These are phyloP conservation scores for Neomonachus schauinslandi DNA, from an alignment of 2,113 vertebrate species.

Conservation along the genomic window DNA sequence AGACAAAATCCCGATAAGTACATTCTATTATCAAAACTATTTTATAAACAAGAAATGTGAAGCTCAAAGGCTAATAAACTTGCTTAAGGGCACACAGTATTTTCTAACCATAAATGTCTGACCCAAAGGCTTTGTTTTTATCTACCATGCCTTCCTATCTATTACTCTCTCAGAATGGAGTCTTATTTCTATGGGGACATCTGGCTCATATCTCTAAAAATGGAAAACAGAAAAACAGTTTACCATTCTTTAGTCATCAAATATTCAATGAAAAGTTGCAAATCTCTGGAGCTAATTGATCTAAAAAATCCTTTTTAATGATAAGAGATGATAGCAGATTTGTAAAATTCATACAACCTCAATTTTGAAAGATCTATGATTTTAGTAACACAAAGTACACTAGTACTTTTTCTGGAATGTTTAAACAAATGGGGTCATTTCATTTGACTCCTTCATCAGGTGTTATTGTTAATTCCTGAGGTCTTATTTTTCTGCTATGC, in stretches of 20 bases:
- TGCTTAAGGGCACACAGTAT: neutral
- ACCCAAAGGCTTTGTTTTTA: neutral
- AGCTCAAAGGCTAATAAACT: neutral
- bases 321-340: neutral
- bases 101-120: neutral
- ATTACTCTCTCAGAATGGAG: neutral
- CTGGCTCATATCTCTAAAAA: neutral
- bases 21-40: neutral
- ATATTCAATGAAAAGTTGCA: neutral
- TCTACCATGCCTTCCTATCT: neutral
- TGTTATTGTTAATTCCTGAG: neutral
- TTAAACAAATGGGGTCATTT: neutral
- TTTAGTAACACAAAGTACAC: neutral
- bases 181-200: neutral
- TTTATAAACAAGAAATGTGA: neutral
- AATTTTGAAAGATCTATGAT: neutral
- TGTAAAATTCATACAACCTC: neutral
- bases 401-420: neutral
- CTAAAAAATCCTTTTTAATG: neutral
- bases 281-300: neutral
- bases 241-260: neutral
- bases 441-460: neutral
- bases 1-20: neutral
- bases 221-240: neutral
- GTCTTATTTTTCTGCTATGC: slow-evolving; percentile 44